Evolutionary conservation across 2,888 invertebrate genomes (phyloP).

Genomic region (Elysia crispata): DNA sequence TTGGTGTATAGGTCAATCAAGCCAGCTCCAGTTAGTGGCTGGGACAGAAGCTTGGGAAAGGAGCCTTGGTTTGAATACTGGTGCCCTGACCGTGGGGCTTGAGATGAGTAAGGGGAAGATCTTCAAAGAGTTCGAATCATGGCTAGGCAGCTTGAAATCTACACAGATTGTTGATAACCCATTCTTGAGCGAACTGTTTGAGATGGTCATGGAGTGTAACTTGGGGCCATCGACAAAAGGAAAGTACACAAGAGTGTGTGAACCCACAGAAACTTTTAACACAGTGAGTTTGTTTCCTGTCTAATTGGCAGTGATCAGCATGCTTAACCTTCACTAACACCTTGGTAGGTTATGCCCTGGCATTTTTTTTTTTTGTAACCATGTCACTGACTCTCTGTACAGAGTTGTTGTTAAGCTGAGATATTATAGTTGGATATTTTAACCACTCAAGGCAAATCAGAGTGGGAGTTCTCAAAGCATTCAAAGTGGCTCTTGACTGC

Average conservation of each 20-base stretch:
- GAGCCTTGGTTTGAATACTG: conserved; percentile 54
- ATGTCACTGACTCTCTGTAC: too few relatives aligned
- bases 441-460: too few relatives aligned
- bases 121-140: conserved; percentile 58
- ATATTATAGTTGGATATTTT: too few relatives aligned
- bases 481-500: too few relatives aligned
- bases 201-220: conserved; percentile 65
- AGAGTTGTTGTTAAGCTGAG: too few relatives aligned
- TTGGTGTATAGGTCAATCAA: conserved; percentile 38
- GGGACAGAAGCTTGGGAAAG: conserved; percentile 64
- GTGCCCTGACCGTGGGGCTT: conserved; percentile 59
- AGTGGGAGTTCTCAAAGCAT: too few relatives aligned
- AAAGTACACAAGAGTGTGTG: conserved; percentile 56
- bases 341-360: too few relatives aligned
- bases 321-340: too few relatives aligned
- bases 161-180: conserved; percentile 57
- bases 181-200: conserved; percentile 66
- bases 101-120: conserved; percentile 44
- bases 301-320: too few relatives aligned
- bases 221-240: conserved; percentile 58
- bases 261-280: neutral
- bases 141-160: conserved; percentile 49
- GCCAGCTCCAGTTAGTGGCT: conserved; percentile 60
- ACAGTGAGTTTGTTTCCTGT: too few relatives aligned
- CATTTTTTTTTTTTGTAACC: too few relatives aligned